These are phyloP conservation scores for Thryonomys swinderianus DNA, from an alignment of 2,113 vertebrate genomes.

Conservation along the genomic window DNA sequence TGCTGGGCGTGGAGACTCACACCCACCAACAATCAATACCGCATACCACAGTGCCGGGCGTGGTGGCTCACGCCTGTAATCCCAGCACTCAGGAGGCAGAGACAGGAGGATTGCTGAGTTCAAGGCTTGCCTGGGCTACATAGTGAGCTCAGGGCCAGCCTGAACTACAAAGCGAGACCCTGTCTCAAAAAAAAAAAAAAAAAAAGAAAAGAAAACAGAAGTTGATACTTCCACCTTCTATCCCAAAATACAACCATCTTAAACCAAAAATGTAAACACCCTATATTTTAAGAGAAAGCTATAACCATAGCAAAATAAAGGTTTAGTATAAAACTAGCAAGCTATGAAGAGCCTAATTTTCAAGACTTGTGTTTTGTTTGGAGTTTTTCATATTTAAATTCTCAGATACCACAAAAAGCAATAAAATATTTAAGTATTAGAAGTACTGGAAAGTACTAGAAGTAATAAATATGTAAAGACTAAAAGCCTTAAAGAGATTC, in stretches of 20 bases:
- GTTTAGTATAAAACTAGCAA: background rate
- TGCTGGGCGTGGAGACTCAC: no score
- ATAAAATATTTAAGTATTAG: background rate
- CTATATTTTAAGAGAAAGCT: slow-evolving; percentile 38
- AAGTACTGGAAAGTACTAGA: background rate
- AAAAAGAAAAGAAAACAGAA: slow-evolving; percentile 45
- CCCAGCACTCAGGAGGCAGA: no score
- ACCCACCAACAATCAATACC: no score
- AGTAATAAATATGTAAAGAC: slow-evolving; percentile 11
- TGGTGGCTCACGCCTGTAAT: no score
- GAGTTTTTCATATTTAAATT: slow-evolving; percentile 25
- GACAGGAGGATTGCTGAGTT: no score
- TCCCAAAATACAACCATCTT: slow-evolving; percentile 2
- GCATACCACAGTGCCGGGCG: no score
- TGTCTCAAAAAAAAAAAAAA: no score
- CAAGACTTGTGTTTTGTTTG: slow-evolving; percentile 35
- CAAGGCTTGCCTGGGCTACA: no score
- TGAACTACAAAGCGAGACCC: no score
- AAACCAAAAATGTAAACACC: background rate
- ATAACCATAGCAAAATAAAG: slow-evolving; percentile 23
- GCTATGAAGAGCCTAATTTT: slow-evolving; percentile 35
- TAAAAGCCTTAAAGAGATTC: background rate
- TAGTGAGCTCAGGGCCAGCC: no score
- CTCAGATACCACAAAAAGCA: background rate
- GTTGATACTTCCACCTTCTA: background rate